Conservation (phyloP, 2,888 invertebrate genomes). For the Drosophila yooni region DNA sequence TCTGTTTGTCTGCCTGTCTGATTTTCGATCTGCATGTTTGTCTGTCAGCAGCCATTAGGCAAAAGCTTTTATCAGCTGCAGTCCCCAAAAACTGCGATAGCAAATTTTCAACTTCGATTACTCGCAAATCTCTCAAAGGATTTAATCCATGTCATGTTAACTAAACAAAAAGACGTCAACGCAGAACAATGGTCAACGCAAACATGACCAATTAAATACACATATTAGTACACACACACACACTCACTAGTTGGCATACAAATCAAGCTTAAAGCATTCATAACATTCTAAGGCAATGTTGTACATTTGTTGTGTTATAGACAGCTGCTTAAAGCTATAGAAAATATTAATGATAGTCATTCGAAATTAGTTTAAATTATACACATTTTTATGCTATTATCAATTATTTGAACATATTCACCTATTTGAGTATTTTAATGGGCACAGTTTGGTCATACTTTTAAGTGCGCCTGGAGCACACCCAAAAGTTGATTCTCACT, state of each 20-base stretch:
- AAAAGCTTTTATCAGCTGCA: constrained; percentile 61
- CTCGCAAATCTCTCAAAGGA: constrained; percentile 52
- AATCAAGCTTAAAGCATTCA: not conserved
- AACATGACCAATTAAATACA: constrained; percentile 24
- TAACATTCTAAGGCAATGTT: not conserved
- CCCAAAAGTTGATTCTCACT: constrained; percentile 15
- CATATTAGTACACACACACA: not conserved
- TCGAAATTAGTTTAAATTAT: not conserved
- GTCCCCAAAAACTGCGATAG: constrained; percentile 16
- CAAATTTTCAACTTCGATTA: constrained; percentile 61
- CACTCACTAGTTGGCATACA: not conserved
- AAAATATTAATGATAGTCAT: not conserved
- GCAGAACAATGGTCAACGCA: constrained; percentile 23
- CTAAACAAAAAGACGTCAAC: constrained; percentile 29
- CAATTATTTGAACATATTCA: not conserved
- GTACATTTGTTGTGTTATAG: too few relatives aligned
- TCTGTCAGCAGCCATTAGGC: constrained; percentile 43
- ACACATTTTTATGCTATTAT: not conserved
- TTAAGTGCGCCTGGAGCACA: constrained; percentile 7
- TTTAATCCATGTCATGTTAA: constrained; percentile 36
- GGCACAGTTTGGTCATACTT: not conserved
- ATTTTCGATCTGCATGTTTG: constrained; percentile 5
- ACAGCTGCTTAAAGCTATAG: not conserved
- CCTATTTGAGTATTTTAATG: not conserved
- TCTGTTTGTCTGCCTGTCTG: not conserved